Conservation (phyloP, 53 echinoderm and acorn worm species). For the Zoroaster sp. region DNA sequence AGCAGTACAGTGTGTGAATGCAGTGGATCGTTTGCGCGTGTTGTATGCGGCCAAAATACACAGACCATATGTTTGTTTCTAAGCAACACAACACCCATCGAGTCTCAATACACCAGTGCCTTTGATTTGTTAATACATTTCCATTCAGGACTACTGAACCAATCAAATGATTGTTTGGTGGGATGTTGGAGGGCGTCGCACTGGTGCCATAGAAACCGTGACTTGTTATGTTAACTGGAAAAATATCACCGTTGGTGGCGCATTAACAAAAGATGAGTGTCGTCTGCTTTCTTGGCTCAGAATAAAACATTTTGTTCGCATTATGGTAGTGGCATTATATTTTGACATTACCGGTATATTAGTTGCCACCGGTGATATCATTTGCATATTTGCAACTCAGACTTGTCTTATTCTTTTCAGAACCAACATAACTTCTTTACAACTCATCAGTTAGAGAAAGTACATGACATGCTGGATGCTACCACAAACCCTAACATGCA, state of each 20-base stretch:
- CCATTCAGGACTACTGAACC: not conserved
- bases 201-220: conserved; percentile 22
- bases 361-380: no score
- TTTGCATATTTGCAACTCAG: no score
- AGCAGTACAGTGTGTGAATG: not conserved
- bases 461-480: no score
- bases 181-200: conserved; percentile 5
- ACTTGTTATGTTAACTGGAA: not conserved
- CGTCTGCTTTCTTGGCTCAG: conserved; percentile 7
- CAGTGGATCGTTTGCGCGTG: not conserved
- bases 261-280: not conserved
- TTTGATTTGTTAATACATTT: not conserved
- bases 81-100: conserved; percentile 36
- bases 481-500: no score
- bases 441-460: no score
- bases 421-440: not conserved
- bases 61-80: conserved; percentile 17
- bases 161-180: not conserved
- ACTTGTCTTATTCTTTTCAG: not conserved
- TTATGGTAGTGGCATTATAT: no score
- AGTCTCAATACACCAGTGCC: not conserved
- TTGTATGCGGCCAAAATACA: not conserved
- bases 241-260: not conserved
- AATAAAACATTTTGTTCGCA: no score
- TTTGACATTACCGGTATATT: no score